Percentiles rank a stretch among this genome's conserved stretches.
Evolutionary conservation across 2,797 vertebrate genomes (phyloP).

Genomic region (Fistularia tabacaria): DNA sequence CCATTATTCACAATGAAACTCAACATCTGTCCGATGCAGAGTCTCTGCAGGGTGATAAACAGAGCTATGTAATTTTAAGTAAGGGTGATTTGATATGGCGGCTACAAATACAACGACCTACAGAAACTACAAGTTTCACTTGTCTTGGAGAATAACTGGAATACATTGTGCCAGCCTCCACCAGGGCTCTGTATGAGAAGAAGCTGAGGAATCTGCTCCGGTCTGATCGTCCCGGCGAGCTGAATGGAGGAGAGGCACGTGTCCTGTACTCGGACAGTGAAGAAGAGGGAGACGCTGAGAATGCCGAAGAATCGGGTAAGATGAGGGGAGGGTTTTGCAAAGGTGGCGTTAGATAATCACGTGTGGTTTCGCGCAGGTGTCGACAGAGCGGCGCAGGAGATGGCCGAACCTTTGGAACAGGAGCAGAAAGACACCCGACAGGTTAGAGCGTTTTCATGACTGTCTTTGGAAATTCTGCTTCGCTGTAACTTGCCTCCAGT

Average conservation of each 20-base stretch:
- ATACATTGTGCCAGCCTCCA: conserved; percentile 71
- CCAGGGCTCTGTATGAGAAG: conserved; percentile 79
- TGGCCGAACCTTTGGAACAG: neutral
- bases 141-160: neutral
- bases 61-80: no score
- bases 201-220: conserved; percentile 74
- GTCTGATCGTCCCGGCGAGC: conserved; percentile 8
- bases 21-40: no score
- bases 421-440: conserved; percentile 19
- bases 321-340: neutral
- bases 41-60: no score
- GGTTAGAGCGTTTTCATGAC: conserved; percentile 41
- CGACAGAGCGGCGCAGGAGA: conserved; percentile 30
- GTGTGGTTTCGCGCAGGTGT: conserved; percentile 35
- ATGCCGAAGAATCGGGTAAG: conserved; percentile 52
- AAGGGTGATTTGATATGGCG: no score
- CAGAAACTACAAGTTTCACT: no score
- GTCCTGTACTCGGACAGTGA: conserved; percentile 68
- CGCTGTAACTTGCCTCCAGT: conserved; percentile 4
- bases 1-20: no score
- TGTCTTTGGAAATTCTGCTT: no score
- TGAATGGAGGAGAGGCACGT: conserved; percentile 42
- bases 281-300: conserved; percentile 60
- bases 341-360: neutral
- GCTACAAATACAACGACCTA: no score